Evolutionary conservation across 1,140 invertebrate genomes (phyloP).

Genomic region (Ostrea denselamellosa): DNA sequence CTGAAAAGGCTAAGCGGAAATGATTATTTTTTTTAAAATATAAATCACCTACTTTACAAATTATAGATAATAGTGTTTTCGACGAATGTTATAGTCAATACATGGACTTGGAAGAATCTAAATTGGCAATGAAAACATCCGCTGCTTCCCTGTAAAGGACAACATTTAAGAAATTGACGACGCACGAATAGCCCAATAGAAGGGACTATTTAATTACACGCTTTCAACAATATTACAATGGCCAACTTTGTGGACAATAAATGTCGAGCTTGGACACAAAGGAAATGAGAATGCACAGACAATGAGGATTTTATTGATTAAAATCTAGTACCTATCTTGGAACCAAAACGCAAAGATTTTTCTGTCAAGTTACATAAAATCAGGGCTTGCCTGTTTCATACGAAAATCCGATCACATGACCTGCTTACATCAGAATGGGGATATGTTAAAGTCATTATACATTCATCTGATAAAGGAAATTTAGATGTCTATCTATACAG

Average conservation of each 20-base stretch:
- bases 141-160: not conserved
- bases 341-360: not conserved
- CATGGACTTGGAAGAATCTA: not conserved
- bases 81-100: not conserved
- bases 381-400: not conserved
- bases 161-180: not conserved
- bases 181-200: not conserved
- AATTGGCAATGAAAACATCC: not conserved
- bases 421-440: not conserved
- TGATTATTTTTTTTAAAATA: no score
- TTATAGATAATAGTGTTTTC: not conserved
- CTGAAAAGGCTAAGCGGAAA: no score
- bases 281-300: conserved; percentile 12
- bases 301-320: conserved; percentile 24
- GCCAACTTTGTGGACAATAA: conserved; percentile 24
- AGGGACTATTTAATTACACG: conserved; percentile 12
- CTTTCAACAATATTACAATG: conserved; percentile 21
- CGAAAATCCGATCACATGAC: not conserved
- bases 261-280: conserved; percentile 15
- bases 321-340: conserved; percentile 19
- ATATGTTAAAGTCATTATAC: not conserved
- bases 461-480: no score
- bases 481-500: not conserved
- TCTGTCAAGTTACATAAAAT: conserved; percentile 2
- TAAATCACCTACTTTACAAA: no score